Base-by-base conservation (phyloP, 2,888 invertebrate species). In the Mesorhabditis spiculigera region DNA sequence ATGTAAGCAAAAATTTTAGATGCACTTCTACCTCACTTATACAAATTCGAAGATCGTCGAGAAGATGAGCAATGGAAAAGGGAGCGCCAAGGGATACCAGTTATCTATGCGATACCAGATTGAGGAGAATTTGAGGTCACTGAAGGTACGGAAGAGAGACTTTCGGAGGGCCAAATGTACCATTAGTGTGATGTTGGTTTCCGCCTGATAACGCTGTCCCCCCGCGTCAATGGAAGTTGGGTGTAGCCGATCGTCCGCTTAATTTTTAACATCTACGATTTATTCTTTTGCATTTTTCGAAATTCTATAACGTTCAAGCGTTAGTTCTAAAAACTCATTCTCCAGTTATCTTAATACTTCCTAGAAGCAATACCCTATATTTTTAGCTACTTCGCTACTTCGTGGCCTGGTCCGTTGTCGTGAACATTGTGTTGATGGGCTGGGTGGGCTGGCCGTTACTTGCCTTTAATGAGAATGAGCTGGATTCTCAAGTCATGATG, bases 371-470 rank as follows among this genome's bases (percentile, higher is more conserved):
- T 28, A 28, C 28, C 28, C 28, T 50, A 10, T n/a, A 50, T 50
- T 50, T 50, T 50, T n/a, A 50, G 58, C 58, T 50, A 10, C 58
- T 50, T 50, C 58, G 58, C 58, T 13, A n/a, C n/a, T 50, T 50
- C 58, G 58, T 50, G 1, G n/a, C 58, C 58, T 50, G 58, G 58
- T 10, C 10, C 8, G 58, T n/a, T n/a, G 8, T 50, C n/a, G 58
- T n/a, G 58, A n/a, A 50, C n/a, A n/a, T 50, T 10, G 58, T 50
- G 58, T 13, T 50, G 58, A 50, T 13, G 8, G 8, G 8, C 10
- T 50, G 58, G 58, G n/a, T 50, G 10, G 8, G 58, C n/a, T 50
- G n/a, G 10, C 2, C 58, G n/a, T n/a, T 50, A 10, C 10, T 50
- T 10, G 8, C n/a, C n/a, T 50, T 50, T n/a, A n/a, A 50, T 50